Conservation (phyloP, 2,113 vertebrate genomes). For the Brachyistius frenatus region DNA sequence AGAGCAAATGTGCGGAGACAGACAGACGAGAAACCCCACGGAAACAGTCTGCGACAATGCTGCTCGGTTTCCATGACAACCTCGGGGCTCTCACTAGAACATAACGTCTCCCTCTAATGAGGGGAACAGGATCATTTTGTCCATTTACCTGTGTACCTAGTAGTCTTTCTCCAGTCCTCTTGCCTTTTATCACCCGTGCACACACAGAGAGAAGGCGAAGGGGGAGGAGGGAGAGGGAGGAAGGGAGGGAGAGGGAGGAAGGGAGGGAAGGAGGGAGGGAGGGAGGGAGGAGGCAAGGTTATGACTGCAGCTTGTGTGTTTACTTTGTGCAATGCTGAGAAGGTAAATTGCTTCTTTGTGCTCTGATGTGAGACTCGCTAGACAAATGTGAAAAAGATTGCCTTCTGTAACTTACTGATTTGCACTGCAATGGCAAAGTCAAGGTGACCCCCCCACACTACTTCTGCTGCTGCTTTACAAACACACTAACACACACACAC, state of each 20-base stretch:
- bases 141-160: conserved; percentile 71
- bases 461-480: conserved; percentile 7
- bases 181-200: conserved; percentile 48
- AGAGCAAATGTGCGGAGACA: conserved; percentile 63
- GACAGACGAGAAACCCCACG: conserved; percentile 54
- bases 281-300: conserved; percentile 15
- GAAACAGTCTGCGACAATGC: conserved; percentile 68
- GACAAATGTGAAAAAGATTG: conserved; percentile 70
- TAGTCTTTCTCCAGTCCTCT: conserved; percentile 26
- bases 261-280: neutral
- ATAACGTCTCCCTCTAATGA: conserved; percentile 71
- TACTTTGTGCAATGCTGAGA: conserved; percentile 65
- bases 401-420: conserved; percentile 59
- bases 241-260: neutral
- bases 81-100: conserved; percentile 42
- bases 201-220: conserved; percentile 1
- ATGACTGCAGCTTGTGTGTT: conserved; percentile 64
- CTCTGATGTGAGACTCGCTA: conserved; percentile 64
- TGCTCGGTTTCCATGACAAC: conserved; percentile 77
- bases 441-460: conserved; percentile 57
- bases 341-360: conserved; percentile 72
- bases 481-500: neutral
- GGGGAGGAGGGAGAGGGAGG: neutral
- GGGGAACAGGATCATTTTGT: conserved; percentile 73
- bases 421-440: conserved; percentile 57